Evolutionary conservation across 2,888 invertebrate species (phyloP), one percentile per base, ranked within the genome.

Genomic region (Acrocera orbiculus): DNA sequence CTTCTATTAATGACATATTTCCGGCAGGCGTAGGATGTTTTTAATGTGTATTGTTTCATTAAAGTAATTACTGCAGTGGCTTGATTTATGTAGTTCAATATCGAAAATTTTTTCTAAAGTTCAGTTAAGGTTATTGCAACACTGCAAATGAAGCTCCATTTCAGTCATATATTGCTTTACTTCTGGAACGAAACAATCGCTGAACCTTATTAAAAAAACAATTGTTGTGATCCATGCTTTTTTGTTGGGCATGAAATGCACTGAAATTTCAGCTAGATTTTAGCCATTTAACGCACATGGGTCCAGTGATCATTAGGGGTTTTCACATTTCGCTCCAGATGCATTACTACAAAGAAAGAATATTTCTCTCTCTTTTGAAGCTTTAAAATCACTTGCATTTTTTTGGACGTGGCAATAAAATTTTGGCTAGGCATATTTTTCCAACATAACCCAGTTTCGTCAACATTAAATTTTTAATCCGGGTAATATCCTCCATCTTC

Each of bases 351-450:
- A 46, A 10, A 49, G 40, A 30, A 51, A 30, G 9, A 53, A 39
- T 26, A 47, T 47, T 2, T 49, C 34, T 29, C 48, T 40, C 40
- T 50, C 47, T 37, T 51, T 50, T 15, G 44, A 42, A 19, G 41
- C 40, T 16, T 36, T 40, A 45, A 27, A 44, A 40, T 40, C 43
- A 34, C 33, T 20, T 10, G 26, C 42, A 36, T 40, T 39, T 50
- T 50, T 34, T 53, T 45, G 2, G 46, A 42, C 37, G 48, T 45
- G 6, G 48, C 40, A 16, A 51, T 38, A 39, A 44, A 53, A 14
- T 51, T 54, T 39, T 46, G 31, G 14, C 41, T 45, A 15, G 51
- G 48, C 48, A 53, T 48, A 45, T 44, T 44, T 40, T 46, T 52
- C 47, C 42, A 46, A 35, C 42, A 45, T 8, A 44, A 28, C 9